Evolutionary conservation across 1,140 invertebrate genomes (phyloP), one percentile per base, ranked within the genome.

Genomic region (Diabrotica undecimpunctata): DNA sequence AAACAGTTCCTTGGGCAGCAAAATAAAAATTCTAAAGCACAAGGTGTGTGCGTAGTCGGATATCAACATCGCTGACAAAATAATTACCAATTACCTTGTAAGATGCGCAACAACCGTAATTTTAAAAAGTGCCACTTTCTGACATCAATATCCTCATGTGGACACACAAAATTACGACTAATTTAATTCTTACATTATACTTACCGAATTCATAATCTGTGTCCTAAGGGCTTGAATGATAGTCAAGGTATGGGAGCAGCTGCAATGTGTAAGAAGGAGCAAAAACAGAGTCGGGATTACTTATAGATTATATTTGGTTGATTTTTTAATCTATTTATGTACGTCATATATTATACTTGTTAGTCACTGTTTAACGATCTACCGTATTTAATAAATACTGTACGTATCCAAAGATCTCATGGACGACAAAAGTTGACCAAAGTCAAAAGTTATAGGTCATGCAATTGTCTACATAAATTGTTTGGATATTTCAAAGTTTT

Each of bases 201-300:
- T 57, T 57, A 57, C 55, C 36, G 37, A 57, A 57, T 57, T 57
- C 25, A 57, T 57, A 37, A 57, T 37, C 25, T 37, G 37, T 57
- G 38, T 57, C 55, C 55, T 38, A 37, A 37, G 55, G 55, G 55
- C 10, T 37, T 57, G 3, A 10, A 57, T n/a, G 41, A n/a, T 57
- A 36, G 55, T 57, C 55, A 37, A n/a, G 10, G 14, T 35, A 35
- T 8, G 35, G 14, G 25, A 57, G 41, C 55, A 57, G 55, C 55
- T 57, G 55, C 55, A 36, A 46, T 2, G n/a, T 46, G n/a, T 46
- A 25, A 25, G 25, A 25, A 25, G 25, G 25, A 25, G 25, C 25
- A 25, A 25, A 25, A 25, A 4, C 41, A 46, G 41, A 46, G n/a
- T n/a, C 41, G 41, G 41, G 8, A 8, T 46, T 46, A 6, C 41